Conservation (phyloP, 30 jellyfish, hydroid and myxozoan genomes). For the Nemopilema nomurai region DNA sequence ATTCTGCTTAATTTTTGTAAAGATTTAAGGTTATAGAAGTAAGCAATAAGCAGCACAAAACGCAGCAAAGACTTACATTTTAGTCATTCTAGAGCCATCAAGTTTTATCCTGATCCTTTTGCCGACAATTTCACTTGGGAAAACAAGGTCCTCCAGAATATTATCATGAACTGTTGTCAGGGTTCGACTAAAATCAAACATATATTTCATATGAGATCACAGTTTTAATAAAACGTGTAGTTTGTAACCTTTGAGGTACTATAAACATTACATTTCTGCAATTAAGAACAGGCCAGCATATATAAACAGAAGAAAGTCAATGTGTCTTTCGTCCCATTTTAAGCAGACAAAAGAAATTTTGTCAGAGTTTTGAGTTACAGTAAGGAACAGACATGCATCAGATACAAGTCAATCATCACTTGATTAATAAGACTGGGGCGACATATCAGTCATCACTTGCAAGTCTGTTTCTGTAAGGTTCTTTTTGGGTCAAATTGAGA, state of each 20-base stretch:
- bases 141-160: constrained; percentile 87
- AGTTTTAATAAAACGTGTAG: too few species aligned
- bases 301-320: too few species aligned
- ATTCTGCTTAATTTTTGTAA: too few species aligned
- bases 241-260: too few species aligned
- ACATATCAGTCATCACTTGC: constrained; percentile 44
- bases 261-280: too few species aligned
- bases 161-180: constrained; percentile 90
- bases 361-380: neutral
- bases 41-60: neutral
- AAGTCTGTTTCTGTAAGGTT: neutral
- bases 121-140: constrained; percentile 97
- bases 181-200: constrained; percentile 72
- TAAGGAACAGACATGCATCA: constrained; percentile 13
- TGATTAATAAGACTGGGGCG: constrained; percentile 73
- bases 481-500: too few species aligned
- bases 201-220: neutral
- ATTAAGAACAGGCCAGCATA: too few species aligned
- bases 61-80: constrained; percentile 55
- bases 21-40: too few species aligned
- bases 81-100: constrained; percentile 88
- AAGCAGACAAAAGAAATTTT: neutral
- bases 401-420: constrained; percentile 49
- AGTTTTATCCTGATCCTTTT: constrained; percentile 86
- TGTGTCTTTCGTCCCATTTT: too few species aligned